These are phyloP conservation scores for Ceriagrion tenellum DNA, from an alignment of 2,888 invertebrate species.

Conservation along the genomic window DNA sequence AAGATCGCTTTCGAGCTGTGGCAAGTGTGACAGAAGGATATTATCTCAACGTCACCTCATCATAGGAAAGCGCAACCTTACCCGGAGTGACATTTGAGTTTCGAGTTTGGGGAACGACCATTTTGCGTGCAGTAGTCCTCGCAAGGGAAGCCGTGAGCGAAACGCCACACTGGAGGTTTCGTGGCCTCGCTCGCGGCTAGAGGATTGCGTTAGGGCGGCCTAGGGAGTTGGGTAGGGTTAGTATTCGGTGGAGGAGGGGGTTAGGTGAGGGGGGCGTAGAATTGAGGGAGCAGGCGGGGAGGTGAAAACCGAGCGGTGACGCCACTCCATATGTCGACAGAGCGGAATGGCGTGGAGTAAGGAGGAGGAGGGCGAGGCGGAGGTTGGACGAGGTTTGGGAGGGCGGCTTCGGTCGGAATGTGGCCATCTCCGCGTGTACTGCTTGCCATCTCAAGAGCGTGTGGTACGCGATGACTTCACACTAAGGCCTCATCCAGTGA, in stretches of 20 bases:
- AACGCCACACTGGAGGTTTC: neutral
- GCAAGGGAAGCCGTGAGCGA: neutral
- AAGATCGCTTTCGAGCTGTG: too few relatives aligned
- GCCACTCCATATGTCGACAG: constrained; percentile 28
- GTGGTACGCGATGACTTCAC: neutral
- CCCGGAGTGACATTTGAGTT: neutral
- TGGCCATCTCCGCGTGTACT: neutral
- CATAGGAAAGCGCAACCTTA: neutral
- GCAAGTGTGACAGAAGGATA: too few relatives aligned
- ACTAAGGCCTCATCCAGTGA: too few relatives aligned
- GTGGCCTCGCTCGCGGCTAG: neutral
- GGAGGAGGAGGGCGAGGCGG: neutral
- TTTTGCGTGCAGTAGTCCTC: neutral
- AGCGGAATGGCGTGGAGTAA: neutral
- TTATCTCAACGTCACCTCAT: too few relatives aligned
- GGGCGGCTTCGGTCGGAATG: neutral
- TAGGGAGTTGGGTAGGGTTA: neutral
- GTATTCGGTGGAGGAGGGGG: neutral
- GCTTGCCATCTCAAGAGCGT: too few relatives aligned
- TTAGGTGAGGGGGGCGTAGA: neutral
- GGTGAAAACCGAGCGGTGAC: constrained; percentile 60
- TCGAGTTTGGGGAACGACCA: neutral
- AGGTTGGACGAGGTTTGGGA: neutral
- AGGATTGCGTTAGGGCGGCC: constrained; percentile 19
- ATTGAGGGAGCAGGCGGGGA: neutral